Evolutionary conservation across 2,888 invertebrate species (phyloP).

Genomic region (Cheilosia grossa): DNA sequence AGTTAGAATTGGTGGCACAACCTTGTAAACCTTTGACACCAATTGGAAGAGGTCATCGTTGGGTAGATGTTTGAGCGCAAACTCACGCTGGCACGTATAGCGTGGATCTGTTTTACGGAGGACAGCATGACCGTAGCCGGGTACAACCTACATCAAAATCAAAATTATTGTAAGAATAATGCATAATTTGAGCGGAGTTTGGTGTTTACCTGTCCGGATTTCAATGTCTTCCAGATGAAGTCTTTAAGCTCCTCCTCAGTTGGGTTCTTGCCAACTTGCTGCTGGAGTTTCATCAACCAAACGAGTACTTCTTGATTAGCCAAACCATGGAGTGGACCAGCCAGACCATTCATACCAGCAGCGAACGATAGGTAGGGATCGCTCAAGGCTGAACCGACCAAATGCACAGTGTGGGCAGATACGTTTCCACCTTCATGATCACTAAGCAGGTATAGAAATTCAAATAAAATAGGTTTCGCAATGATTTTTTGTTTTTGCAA

Average conservation of each 20-base stretch:
- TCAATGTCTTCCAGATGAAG: slow-evolving; percentile 98
- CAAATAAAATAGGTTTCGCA: neutral
- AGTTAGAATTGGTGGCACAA: slow-evolving; percentile 91
- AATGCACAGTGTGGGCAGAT: slow-evolving; percentile 93
- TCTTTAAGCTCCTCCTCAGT: slow-evolving; percentile 96
- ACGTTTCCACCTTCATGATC: slow-evolving; percentile 97
- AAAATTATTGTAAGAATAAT: neutral
- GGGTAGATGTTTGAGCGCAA: slow-evolving; percentile 93
- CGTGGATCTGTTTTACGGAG: slow-evolving; percentile 93
- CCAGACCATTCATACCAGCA: slow-evolving; percentile 93
- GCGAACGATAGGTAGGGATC: slow-evolving; percentile 94
- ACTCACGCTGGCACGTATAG: slow-evolving; percentile 93
- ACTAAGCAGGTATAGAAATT: slow-evolving; percentile 68
- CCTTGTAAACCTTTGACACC: slow-evolving; percentile 91
- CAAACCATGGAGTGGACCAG: slow-evolving; percentile 94
- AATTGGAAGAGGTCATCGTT: slow-evolving; percentile 91
- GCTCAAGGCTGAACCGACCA: slow-evolving; percentile 93
- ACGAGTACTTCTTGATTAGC: slow-evolving; percentile 97
- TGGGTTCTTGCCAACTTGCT: slow-evolving; percentile 92
- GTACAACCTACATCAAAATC: slow-evolving; percentile 86
- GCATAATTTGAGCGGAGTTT: neutral
- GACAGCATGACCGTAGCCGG: slow-evolving; percentile 95
- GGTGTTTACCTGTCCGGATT: slow-evolving; percentile 87
- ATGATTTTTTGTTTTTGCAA: neutral
- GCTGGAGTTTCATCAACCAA: slow-evolving; percentile 95